phyloP scores from a whole-genome alignment of 2,888 invertebrate genomes.

The Furcula furcula region DNA sequence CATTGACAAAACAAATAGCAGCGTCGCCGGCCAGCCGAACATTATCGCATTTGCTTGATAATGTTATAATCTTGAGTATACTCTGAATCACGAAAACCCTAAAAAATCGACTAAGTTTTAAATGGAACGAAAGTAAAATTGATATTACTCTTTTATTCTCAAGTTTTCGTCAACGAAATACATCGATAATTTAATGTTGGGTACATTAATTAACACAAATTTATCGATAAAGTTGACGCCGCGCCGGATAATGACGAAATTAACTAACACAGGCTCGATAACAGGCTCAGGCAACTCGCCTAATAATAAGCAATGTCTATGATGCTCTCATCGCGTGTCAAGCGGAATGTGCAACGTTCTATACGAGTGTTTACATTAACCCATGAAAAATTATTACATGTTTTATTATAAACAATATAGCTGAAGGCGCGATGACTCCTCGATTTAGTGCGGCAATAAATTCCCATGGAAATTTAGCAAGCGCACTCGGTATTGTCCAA shows the following conservation, averaged over 20 bases:
- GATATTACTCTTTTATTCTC: too few relatives aligned
- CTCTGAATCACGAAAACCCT: conserved; percentile 4
- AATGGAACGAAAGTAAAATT: too few relatives aligned
- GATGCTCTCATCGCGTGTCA: conserved; percentile 22
- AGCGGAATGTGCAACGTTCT: conserved; percentile 17
- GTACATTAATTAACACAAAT: too few relatives aligned
- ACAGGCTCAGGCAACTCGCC: conserved; percentile 13
- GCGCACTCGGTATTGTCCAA: conserved; percentile 57
- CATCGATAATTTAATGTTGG: too few relatives aligned
- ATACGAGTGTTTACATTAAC: conserved; percentile 18
- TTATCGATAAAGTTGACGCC: too few relatives aligned
- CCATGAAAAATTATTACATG: conserved; percentile 16
- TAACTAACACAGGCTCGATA: conserved; percentile 12
- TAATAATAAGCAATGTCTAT: conserved; percentile 22
- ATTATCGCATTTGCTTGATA: conserved; percentile 26
- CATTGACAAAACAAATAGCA: conserved; percentile 36
- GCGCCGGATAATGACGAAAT: conserved; percentile 11
- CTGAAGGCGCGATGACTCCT: conserved; percentile 38
- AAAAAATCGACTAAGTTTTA: neutral
- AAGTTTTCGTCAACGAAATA: too few relatives aligned
- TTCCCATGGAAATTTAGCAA: conserved; percentile 60
- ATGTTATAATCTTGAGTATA: conserved; percentile 23
- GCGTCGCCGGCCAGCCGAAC: conserved; percentile 19
- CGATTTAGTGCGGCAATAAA: conserved; percentile 58
- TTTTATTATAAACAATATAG: conserved; percentile 33